A percentile compares a stretch with the other conserved stretches of the same genome.
Conservation (phyloP, 1,140 invertebrate genomes). For the Heliconius nattereri region DNA sequence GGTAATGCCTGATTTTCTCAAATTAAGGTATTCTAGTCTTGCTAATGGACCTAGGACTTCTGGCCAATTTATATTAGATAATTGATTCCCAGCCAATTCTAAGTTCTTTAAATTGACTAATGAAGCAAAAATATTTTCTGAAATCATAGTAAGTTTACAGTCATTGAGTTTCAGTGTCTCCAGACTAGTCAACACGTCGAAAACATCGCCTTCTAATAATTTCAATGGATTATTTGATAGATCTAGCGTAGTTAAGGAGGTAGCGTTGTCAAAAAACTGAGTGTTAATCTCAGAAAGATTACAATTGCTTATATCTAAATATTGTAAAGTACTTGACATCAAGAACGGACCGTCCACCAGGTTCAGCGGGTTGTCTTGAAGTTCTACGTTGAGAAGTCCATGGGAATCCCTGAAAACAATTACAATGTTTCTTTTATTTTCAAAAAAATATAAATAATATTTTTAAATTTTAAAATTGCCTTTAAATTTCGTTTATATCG, state of each 20-base stretch:
- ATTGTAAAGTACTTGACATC: constrained; percentile 84
- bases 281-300: constrained; percentile 82
- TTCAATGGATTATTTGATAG: constrained; percentile 86
- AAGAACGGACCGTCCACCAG: constrained; percentile 85
- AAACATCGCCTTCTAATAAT: constrained; percentile 81
- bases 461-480: not conserved
- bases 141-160: constrained; percentile 84
- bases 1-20: constrained; percentile 83
- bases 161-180: constrained; percentile 85
- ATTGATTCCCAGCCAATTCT: constrained; percentile 84
- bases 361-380: constrained; percentile 85
- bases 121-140: constrained; percentile 81
- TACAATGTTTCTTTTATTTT: not conserved
- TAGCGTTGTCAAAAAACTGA: constrained; percentile 86
- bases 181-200: constrained; percentile 84
- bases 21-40: constrained; percentile 84
- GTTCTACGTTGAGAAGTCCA: constrained; percentile 86
- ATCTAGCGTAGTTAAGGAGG: constrained; percentile 85
- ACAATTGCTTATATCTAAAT: constrained; percentile 86
- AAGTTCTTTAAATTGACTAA: constrained; percentile 84
- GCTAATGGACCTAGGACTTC: constrained; percentile 82
- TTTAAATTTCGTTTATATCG: not conserved
- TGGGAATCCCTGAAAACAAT: constrained; percentile 83
- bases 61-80: constrained; percentile 83
- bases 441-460: not conserved